Evolutionary conservation across 1,140 invertebrate genomes (phyloP).

Genomic region (Listronotus bonariensis): DNA sequence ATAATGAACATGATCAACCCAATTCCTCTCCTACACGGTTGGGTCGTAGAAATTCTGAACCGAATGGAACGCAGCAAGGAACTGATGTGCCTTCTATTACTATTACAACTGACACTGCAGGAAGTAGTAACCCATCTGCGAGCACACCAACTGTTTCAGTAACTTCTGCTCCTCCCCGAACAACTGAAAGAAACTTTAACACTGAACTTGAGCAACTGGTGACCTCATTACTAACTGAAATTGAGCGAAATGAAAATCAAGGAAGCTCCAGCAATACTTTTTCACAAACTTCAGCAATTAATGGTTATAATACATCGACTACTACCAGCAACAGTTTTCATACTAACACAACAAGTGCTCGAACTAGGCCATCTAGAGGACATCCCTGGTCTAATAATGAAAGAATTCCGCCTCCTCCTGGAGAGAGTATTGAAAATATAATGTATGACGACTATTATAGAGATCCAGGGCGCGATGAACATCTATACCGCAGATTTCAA

Average conservation of each 20-base stretch:
- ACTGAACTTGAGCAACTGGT: slow-evolving; percentile 41
- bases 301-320: neutral
- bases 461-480: neutral
- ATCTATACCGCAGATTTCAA: neutral
- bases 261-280: neutral
- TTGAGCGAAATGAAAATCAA: slow-evolving; percentile 28
- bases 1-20: slow-evolving; percentile 39
- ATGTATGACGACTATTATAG: neutral
- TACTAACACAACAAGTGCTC: neutral
- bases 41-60: slow-evolving; percentile 12
- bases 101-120: neutral
- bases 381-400: neutral
- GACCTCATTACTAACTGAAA: slow-evolving; percentile 38
- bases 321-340: slow-evolving; percentile 18
- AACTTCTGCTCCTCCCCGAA: slow-evolving; percentile 3
- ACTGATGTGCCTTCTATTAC: too few relatives aligned
- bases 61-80: neutral
- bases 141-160: slow-evolving; percentile 7
- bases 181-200: slow-evolving; percentile 34
- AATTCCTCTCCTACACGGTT: slow-evolving; percentile 4
- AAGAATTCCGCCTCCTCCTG: slow-evolving; percentile 13
- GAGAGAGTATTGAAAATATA: slow-evolving; percentile 25
- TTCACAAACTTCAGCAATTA: neutral
- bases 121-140: slow-evolving; percentile 6
- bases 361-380: neutral